Evolutionary conservation across 2,113 vertebrate species (phyloP), one percentile per base, ranked within the genome.

Genomic region (Emydocephalus ijimae): DNA sequence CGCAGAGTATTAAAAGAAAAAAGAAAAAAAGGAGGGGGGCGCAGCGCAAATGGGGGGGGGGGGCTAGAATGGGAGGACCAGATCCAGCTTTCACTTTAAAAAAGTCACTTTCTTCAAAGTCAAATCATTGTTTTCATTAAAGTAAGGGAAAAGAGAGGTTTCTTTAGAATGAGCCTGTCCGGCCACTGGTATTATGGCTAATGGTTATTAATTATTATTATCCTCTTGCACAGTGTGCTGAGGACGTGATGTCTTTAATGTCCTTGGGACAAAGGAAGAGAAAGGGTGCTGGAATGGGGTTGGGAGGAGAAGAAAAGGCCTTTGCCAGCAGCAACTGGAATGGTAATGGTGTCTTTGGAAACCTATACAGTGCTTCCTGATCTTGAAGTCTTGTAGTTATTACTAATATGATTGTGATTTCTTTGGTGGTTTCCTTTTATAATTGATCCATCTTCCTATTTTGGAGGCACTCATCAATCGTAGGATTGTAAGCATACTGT

Each of bases 41-140:
- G 93, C 86, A 94, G 87, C 0, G 90, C 89, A 91, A 96, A 97
- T 97, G 97, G 94, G 96, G 96, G 96, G 96, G 95, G 91, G 57
- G 2, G 57, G 57, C 87, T 87, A 90, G 89, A 86, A 89, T 21
- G 52, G 56, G 93, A 94, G 94, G 95, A 97, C 96, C 90, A 97
- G 97, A 98, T 98, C 98, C 95, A 69, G 97, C 95, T 98, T 98
- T 98, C 98, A 98, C 98, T 99, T 99, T 96, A 98, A 99, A 99
- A 99, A 99, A 99, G 98, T 99, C 99, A 99, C 99, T 99, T 99
- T 99, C 98, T 99, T 99, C 99, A 99, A 99, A 99, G 99, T 99
- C 99, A 99, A 99, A 99, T 99, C 98, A 98, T 98, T 98, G 98
- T 98, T 98, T 98, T 98, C 97, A 98, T 98, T 98, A 97, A 97